Evolutionary conservation across 2,888 invertebrate genomes (phyloP).

Genomic region (Hyalella azteca): DNA sequence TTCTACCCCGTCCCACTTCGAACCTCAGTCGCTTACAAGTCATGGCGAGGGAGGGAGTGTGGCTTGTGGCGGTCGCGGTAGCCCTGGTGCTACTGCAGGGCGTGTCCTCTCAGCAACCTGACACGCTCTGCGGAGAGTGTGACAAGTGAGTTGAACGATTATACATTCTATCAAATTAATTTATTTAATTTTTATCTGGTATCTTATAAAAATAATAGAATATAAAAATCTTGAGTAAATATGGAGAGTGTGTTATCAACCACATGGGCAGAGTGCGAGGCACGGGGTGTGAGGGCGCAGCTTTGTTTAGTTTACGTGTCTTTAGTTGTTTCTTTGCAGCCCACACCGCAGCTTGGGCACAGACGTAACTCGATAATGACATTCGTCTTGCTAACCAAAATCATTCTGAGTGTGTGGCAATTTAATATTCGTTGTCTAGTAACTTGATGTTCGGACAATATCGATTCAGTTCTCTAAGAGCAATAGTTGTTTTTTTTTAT

Average conservation of each 20-base stretch:
- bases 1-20: too few relatives aligned
- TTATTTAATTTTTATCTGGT: neutral
- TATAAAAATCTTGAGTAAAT: neutral
- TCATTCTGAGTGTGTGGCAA: too few relatives aligned
- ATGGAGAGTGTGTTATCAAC: neutral
- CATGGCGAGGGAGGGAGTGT: conserved; percentile 1
- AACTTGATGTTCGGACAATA: too few relatives aligned
- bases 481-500: too few relatives aligned
- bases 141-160: conserved; percentile 37
- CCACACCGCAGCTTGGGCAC: too few relatives aligned
- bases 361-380: too few relatives aligned
- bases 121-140: neutral
- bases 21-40: neutral
- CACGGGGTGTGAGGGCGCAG: neutral
- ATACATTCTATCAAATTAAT: neutral
- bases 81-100: conserved; percentile 8
- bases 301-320: neutral
- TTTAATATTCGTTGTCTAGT: too few relatives aligned
- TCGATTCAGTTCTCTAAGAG: too few relatives aligned
- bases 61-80: neutral
- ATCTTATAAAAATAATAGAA: neutral
- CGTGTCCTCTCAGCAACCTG: conserved; percentile 10
- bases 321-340: too few relatives aligned
- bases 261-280: neutral
- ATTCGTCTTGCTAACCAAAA: too few relatives aligned